Evolutionary conservation across 92 coral and sea anemone species (phyloP).

Genomic region (Epizoanthus rinbou): DNA sequence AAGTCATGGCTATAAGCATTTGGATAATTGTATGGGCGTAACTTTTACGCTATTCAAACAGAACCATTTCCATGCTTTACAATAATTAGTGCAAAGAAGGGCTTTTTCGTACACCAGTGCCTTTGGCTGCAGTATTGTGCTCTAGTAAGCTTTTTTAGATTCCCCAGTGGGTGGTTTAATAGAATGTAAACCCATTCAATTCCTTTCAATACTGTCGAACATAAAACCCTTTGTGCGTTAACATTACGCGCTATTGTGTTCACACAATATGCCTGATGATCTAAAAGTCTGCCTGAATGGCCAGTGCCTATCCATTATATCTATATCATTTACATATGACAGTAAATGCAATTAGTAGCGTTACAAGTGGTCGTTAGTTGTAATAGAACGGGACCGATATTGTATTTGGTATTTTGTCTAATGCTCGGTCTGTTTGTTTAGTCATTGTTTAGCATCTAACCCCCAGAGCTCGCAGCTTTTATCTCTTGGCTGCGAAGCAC

Average conservation of each 20-base stretch:
- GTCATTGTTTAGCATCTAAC: conserved; percentile 92
- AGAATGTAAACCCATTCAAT: conserved; percentile 65
- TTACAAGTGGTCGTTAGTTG: conserved; percentile 92
- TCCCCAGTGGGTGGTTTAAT: conserved; percentile 81
- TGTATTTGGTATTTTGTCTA: conserved; percentile 96
- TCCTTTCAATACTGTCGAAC: conserved; percentile 70
- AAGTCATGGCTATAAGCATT: conserved; percentile 54
- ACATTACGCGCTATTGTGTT: conserved; percentile 81
- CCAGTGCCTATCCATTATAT: conserved; percentile 74
- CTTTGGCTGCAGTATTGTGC: conserved; percentile 52
- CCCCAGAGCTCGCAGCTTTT: conserved; percentile 90
- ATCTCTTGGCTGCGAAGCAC: conserved; percentile 77
- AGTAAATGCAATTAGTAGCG: conserved; percentile 86
- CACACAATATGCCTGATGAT: conserved; percentile 82
- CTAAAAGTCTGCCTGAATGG: conserved; percentile 69
- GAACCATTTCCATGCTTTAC: conserved; percentile 59
- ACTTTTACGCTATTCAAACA: conserved; percentile 79
- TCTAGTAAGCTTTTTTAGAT: conserved; percentile 67
- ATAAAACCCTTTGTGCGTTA: conserved; percentile 72
- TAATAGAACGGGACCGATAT: conserved; percentile 82
- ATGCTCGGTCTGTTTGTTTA: conserved; percentile 97
- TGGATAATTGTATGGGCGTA: conserved; percentile 90
- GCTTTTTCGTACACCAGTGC: conserved; percentile 23
- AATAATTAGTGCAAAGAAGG: conserved; percentile 39
- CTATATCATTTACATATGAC: conserved; percentile 88